Conservation (phyloP, 2,888 invertebrate genomes). For the Caenorhabditis panamensis region DNA sequence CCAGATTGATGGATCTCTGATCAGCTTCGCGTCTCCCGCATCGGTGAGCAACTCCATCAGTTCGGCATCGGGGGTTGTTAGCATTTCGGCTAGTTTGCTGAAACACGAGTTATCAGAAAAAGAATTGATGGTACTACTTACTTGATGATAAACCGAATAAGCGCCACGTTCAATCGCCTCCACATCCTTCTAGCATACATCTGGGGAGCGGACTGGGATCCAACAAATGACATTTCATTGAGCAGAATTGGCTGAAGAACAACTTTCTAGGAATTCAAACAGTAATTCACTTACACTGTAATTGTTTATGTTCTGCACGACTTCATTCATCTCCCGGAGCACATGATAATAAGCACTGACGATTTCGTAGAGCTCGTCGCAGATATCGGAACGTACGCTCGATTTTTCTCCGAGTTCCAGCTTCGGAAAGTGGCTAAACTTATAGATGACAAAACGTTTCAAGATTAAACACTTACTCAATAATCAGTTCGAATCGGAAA, state of each 20-base stretch:
- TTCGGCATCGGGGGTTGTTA: constrained; percentile 51
- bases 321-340: constrained; percentile 30
- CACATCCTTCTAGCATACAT: constrained; percentile 44
- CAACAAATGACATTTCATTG: constrained; percentile 51
- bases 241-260: constrained; percentile 47
- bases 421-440: constrained; percentile 5
- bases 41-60: constrained; percentile 52
- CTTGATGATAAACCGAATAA: constrained; percentile 53
- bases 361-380: constrained; percentile 38
- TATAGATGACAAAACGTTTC: no score
- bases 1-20: constrained; percentile 56
- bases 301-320: constrained; percentile 37
- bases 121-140: background rate
- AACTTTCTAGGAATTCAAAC: background rate
- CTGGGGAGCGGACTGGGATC: constrained; percentile 43
- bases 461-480: constrained; percentile 13
- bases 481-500: constrained; percentile 12
- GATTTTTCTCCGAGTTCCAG: background rate
- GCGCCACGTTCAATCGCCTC: constrained; percentile 46
- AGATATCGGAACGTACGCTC: constrained; percentile 18
- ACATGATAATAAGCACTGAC: constrained; percentile 51
- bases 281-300: constrained; percentile 39
- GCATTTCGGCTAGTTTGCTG: constrained; percentile 57
- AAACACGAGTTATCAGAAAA: background rate
- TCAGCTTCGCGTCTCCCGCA: constrained; percentile 38